Conservation (phyloP, 2,888 invertebrate genomes). For the Amblyteles armatorius region DNA sequence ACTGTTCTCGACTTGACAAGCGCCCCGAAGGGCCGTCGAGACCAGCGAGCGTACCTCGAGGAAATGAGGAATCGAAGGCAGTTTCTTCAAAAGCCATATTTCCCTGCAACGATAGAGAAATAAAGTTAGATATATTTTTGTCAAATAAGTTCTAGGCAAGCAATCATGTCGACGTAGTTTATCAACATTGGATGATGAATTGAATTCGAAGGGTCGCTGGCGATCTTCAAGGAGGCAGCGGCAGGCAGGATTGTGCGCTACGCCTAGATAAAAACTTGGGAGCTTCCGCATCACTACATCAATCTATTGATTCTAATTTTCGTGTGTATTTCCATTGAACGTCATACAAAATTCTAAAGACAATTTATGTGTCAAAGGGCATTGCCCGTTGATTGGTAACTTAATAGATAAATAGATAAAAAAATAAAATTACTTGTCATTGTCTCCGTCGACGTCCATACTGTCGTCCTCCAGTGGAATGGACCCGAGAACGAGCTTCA, state of each 20-base stretch:
- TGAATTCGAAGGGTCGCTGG: too few relatives aligned
- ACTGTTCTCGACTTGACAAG: constrained; percentile 96
- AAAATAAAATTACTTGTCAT: constrained; percentile 75
- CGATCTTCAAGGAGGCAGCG: too few relatives aligned
- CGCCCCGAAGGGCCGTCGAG: constrained; percentile 91
- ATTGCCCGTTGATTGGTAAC: too few relatives aligned
- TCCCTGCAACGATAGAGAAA: constrained; percentile 72
- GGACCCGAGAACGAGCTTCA: constrained; percentile 89
- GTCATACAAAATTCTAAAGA: too few relatives aligned
- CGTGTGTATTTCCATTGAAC: too few relatives aligned
- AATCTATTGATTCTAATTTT: too few relatives aligned
- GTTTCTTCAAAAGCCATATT: constrained; percentile 87
- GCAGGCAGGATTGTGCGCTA: too few relatives aligned
- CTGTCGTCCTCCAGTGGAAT: constrained; percentile 84
- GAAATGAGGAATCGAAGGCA: constrained; percentile 93
- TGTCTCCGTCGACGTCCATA: constrained; percentile 81
- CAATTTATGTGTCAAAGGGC: too few relatives aligned
- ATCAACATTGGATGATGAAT: neutral
- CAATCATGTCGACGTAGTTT: neutral
- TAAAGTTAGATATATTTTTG: neutral
- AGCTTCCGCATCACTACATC: too few relatives aligned
- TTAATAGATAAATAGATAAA: too few relatives aligned
- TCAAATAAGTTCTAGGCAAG: too few relatives aligned
- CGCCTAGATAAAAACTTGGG: too few relatives aligned
- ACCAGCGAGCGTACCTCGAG: constrained; percentile 89